These are phyloP conservation scores for Chlorodrepanis virens DNA, from an alignment of 2,113 vertebrate genomes.

Conservation along the genomic window DNA sequence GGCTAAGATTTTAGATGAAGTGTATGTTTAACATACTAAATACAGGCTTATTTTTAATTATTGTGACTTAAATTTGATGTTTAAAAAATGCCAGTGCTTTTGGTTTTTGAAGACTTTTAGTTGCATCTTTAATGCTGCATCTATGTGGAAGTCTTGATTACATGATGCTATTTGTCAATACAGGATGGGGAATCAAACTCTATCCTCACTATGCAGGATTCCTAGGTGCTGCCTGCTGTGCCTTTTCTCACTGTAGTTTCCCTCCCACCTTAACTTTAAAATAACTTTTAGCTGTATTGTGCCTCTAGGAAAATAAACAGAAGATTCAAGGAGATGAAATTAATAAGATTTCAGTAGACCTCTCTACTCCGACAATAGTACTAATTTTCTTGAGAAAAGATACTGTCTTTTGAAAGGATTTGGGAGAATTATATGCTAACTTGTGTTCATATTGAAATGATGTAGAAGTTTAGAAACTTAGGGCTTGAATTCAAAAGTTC, in stretches of 20 bases:
- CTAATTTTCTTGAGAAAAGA: background rate
- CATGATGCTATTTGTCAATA: background rate
- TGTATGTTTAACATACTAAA: background rate
- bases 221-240: background rate
- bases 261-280: background rate
- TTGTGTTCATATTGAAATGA: background rate
- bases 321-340: background rate
- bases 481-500: background rate
- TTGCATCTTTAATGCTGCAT: background rate
- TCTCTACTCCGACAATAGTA: background rate
- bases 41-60: background rate
- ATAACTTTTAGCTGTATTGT: background rate
- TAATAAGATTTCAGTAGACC: background rate
- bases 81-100: background rate
- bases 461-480: background rate
- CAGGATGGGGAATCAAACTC: background rate
- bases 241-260: background rate
- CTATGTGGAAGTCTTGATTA: background rate
- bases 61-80: background rate
- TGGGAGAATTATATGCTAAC: background rate
- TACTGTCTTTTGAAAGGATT: background rate
- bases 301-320: background rate
- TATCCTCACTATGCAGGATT: background rate
- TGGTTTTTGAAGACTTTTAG: background rate
- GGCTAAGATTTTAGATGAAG: background rate